Evolutionary conservation across 2,113 vertebrate species (phyloP), one percentile per base, ranked within the genome.

Genomic region (Dasyprocta punctata): DNA sequence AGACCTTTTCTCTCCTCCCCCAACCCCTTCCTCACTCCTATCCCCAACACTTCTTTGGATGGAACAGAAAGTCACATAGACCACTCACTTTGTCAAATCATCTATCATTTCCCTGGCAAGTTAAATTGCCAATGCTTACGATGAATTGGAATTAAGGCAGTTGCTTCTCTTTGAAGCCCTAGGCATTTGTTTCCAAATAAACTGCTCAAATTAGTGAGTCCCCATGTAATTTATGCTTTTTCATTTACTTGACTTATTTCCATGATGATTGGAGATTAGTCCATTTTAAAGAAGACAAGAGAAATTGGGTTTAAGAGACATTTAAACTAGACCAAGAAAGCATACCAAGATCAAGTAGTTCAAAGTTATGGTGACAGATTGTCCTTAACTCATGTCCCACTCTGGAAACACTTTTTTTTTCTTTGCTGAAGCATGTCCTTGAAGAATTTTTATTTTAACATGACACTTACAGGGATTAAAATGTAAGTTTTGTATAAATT

Each of bases 221-320:
- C 56, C 44, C 9, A 12, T 61, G 67, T 97, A 96, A 98, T 97
- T 98, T 98, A 97, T 97, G 97, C 95, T 98, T 98, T 98, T 97
- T 98, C 98, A 96, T 98, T 97, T 98, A 97, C 90, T 97, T 98
- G 97, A 98, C 97, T 97, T 97, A 97, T 97, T 98, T 98, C 96
- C 95, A 96, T 90, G 95, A 96, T 98, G 97, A 97, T 95, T 97
- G 94, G 94, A 97, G 96, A 97, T 98, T 97, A 98, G 97, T 97
- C 92, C 78, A 97, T 98, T 97, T 96, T 97, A 97, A 95, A 92
- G 94, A 97, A 97, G 96, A 97, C 96, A 97, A 97, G 96, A 98
- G 94, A 97, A 98, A 96, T 96, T 97, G 96, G 90, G 94, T 96
- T 97, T 97, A 94, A 95, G 90, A 92, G 94, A 92, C 96, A 96